These are phyloP conservation scores for Vollenhovia emeryi DNA, from an alignment of 1,140 invertebrate genomes.

Conservation along the genomic window DNA sequence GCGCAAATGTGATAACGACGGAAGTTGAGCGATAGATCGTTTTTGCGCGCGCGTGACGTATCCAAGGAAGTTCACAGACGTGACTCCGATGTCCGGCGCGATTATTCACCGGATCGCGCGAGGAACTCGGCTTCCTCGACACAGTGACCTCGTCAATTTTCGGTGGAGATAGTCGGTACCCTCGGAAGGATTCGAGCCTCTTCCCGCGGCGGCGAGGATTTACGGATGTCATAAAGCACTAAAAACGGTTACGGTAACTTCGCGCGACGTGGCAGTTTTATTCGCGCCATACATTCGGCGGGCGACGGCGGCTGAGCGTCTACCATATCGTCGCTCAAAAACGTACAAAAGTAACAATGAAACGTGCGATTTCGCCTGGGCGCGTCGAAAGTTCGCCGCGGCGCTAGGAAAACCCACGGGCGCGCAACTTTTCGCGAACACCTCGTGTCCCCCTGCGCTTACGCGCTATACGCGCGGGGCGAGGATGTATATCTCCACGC, in stretches of 20 bases:
- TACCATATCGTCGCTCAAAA: constrained; percentile 61
- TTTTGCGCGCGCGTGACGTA: neutral
- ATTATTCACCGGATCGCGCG: constrained; percentile 25
- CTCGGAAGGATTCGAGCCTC: constrained; percentile 66
- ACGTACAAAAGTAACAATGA: constrained; percentile 78
- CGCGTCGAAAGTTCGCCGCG: constrained; percentile 46
- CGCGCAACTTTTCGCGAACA: constrained; percentile 59
- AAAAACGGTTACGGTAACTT: constrained; percentile 78
- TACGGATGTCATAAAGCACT: constrained; percentile 79
- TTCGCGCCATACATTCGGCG: constrained; percentile 74
- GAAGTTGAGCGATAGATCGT: constrained; percentile 37
- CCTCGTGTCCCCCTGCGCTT: neutral
- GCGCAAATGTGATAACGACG: neutral
- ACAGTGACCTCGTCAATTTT: constrained; percentile 72
- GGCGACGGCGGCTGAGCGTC: constrained; percentile 23
- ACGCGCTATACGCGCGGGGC: neutral
- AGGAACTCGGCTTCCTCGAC: constrained; percentile 40
- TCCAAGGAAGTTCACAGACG: constrained; percentile 1
- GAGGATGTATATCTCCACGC: constrained; percentile 47
- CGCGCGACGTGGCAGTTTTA: constrained; percentile 76
- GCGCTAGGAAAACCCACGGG: constrained; percentile 1
- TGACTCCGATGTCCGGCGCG: constrained; percentile 4
- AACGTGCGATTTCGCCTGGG: constrained; percentile 67
- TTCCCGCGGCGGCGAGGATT: constrained; percentile 67
- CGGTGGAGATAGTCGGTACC: constrained; percentile 35